phyloP scores from a whole-genome alignment of 30 jellyfish, hydroid and myxozoan species.

The Pseudorhiza aurosa region DNA sequence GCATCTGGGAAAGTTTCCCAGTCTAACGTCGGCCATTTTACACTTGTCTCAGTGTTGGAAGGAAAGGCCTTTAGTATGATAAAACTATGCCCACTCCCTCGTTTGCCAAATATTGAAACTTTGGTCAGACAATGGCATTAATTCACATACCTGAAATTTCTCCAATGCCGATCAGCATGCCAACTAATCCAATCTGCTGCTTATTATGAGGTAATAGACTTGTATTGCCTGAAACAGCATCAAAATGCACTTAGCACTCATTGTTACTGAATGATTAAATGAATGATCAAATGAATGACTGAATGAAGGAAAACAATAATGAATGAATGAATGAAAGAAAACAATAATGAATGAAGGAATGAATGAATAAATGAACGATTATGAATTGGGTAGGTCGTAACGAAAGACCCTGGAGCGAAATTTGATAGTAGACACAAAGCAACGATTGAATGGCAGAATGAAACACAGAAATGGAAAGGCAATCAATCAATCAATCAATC shows the following conservation, averaged over 20 bases:
- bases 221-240: constrained; percentile 49
- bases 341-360: background rate
- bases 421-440: too few relatives aligned
- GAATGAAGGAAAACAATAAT: background rate
- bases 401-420: too few relatives aligned
- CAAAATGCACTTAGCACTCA: too few relatives aligned
- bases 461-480: background rate
- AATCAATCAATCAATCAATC: background rate
- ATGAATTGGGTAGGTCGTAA: background rate
- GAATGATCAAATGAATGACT: background rate
- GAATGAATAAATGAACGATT: background rate
- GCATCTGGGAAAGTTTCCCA: too few relatives aligned
- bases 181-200: constrained; percentile 92
- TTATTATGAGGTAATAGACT: constrained; percentile 51
- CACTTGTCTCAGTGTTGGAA: too few relatives aligned
- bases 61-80: too few relatives aligned
- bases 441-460: background rate
- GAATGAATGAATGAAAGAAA: background rate
- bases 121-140: too few relatives aligned
- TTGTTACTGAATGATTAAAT: background rate
- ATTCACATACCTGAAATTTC: constrained; percentile 86
- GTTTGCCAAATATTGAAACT: too few relatives aligned
- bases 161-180: constrained; percentile 95
- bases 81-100: too few relatives aligned
- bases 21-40: too few relatives aligned